Percentiles rank a stretch among this genome's conserved stretches.
These are phyloP conservation scores for Mirza zaza DNA, from an alignment of 2,113 vertebrate genomes.

Conservation along the genomic window DNA sequence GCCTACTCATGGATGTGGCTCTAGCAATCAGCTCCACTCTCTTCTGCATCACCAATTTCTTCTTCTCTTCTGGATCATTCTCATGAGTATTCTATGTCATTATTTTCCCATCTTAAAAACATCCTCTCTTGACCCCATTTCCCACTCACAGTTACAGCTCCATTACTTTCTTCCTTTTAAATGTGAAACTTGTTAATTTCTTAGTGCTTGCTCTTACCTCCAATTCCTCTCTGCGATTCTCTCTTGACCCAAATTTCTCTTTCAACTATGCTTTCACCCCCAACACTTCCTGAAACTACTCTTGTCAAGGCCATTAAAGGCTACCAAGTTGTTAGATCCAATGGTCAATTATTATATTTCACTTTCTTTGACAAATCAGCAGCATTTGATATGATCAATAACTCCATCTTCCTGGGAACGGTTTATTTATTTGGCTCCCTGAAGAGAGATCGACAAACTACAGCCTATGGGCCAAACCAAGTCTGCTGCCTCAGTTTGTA, in stretches of 20 bases:
- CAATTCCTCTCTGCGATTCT: not conserved
- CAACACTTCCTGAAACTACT: not conserved
- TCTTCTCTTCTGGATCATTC: not conserved
- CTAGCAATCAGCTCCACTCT: not conserved
- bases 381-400: not conserved
- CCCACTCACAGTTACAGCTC: not conserved
- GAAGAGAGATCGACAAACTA: not conserved
- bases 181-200: not conserved
- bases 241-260: not conserved
- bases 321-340: not conserved
- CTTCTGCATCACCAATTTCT: not conserved
- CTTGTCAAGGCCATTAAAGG: not conserved
- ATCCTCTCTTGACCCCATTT: not conserved
- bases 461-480: not conserved
- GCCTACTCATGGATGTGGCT: not conserved
- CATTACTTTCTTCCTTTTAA: constrained; percentile 46
- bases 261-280: not conserved
- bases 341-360: not conserved
- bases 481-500: not conserved
- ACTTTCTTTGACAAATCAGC: not conserved
- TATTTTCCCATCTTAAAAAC: constrained; percentile 34
- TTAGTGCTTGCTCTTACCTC: not conserved
- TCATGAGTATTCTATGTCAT: not conserved
- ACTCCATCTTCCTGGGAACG: not conserved
- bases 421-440: not conserved